A percentile compares a stretch with the other conserved stretches of the same genome.
Conservation (phyloP, 2,888 invertebrate genomes). For the Cartodere bifasciata region DNA sequence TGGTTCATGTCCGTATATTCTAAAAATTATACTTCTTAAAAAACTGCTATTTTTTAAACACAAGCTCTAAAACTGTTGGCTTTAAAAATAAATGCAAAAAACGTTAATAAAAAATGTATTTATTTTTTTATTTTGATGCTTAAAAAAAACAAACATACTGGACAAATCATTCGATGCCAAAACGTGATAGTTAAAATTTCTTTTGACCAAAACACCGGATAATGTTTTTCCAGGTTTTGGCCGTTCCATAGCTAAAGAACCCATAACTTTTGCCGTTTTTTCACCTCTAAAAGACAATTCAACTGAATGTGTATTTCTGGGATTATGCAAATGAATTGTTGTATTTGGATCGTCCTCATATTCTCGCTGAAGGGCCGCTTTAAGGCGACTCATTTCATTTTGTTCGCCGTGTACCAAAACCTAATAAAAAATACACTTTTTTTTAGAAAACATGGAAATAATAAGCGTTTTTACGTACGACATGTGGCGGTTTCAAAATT, state of each 20-base stretch:
- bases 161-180: slow-evolving; percentile 82
- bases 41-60: not conserved
- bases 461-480: slow-evolving; percentile 43
- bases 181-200: slow-evolving; percentile 97
- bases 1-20: slow-evolving; percentile 94
- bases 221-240: slow-evolving; percentile 67
- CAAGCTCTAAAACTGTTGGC: not conserved
- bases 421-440: slow-evolving; percentile 31
- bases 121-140: no score
- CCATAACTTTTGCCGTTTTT: slow-evolving; percentile 98
- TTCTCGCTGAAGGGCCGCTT: slow-evolving; percentile 86
- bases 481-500: slow-evolving; percentile 87
- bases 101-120: not conserved
- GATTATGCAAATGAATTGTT: slow-evolving; percentile 86
- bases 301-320: slow-evolving; percentile 88
- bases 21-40: slow-evolving; percentile 29
- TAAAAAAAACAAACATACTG: slow-evolving; percentile 52
- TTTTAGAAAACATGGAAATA: not conserved
- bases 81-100: not conserved
- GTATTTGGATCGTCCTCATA: slow-evolving; percentile 77
- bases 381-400: slow-evolving; percentile 96
- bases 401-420: slow-evolving; percentile 95
- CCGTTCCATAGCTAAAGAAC: slow-evolving; percentile 71
- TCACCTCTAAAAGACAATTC: slow-evolving; percentile 92
- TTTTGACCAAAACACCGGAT: slow-evolving; percentile 88